Evolutionary conservation across 2,797 vertebrate species (phyloP).

Genomic region (Hemibagrus guttatus): DNA sequence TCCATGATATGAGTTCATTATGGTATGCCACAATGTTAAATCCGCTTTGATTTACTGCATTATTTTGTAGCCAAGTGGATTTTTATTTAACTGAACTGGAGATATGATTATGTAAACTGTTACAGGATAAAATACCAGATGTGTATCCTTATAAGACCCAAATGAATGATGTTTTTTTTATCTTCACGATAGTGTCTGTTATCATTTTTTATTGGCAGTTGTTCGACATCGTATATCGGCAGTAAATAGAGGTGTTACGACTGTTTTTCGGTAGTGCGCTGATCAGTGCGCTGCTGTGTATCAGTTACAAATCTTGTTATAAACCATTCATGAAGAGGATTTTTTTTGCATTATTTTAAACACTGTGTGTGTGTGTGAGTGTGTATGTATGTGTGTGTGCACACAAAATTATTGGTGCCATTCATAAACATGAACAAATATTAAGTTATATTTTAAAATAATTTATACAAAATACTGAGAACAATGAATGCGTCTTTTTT

Average conservation of each 20-base stretch:
- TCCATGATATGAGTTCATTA: background rate
- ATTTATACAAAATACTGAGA: background rate
- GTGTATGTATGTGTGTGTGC: background rate
- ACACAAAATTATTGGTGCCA: background rate
- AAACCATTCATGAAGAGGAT: conserved; percentile 5
- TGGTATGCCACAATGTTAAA: background rate
- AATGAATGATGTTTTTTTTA: conserved; percentile 8
- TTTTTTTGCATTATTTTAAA: conserved; percentile 13
- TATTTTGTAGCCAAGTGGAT: background rate
- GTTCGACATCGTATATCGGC: background rate
- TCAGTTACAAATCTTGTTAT: conserved; percentile 2
- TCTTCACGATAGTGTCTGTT: background rate
- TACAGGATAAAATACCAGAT: conserved; percentile 3
- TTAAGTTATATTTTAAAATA: background rate
- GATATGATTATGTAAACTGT: conserved; percentile 21
- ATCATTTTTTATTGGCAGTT: background rate
- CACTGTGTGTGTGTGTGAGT: background rate
- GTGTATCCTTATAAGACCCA: background rate
- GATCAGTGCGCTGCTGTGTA: background rate
- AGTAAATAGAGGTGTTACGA: conserved; percentile 12
- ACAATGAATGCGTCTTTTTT: background rate
- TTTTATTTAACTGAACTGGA: conserved; percentile 24
- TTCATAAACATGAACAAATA: background rate
- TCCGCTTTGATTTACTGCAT: background rate
- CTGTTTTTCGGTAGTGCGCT: conserved; percentile 8